Conservation (phyloP, 2,797 vertebrate genomes). For the Choloepus didactylus region DNA sequence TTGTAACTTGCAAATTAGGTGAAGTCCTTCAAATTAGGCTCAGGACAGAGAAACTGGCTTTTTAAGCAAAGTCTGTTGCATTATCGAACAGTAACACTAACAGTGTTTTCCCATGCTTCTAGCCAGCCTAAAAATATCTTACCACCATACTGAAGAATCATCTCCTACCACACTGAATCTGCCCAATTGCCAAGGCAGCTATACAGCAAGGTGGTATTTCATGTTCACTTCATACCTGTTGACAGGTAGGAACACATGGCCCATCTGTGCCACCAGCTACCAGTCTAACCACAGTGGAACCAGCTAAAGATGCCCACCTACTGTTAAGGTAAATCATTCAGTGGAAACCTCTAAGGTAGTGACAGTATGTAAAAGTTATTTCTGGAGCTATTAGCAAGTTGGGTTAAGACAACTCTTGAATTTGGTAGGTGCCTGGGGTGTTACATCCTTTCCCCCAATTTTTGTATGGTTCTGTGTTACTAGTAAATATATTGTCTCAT, state of each 20-base stretch:
- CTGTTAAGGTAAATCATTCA: not conserved
- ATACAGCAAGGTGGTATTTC: not conserved
- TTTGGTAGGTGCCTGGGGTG: not conserved
- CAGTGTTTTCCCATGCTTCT: not conserved
- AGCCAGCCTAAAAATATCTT: not conserved
- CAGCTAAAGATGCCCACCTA: not conserved
- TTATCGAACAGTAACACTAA: not conserved
- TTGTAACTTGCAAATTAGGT: not conserved
- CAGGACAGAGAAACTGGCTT: not conserved
- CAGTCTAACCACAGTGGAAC: not conserved
- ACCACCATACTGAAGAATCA: not conserved
- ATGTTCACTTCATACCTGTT: not conserved
- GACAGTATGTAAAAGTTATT: not conserved
- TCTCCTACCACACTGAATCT: not conserved
- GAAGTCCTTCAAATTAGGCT: constrained; percentile 32
- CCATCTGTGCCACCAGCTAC: not conserved
- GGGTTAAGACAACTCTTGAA: not conserved
- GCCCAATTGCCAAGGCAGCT: too few relatives aligned
- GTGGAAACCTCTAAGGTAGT: not conserved
- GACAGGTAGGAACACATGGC: not conserved
- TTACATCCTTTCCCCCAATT: not conserved
- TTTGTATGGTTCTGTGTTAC: not conserved
- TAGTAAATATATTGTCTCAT: not conserved
- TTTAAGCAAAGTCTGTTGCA: not conserved
- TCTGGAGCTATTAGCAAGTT: not conserved